Evolutionary conservation across 2,113 vertebrate genomes (phyloP).

Genomic region (Neotoma lepida): DNA sequence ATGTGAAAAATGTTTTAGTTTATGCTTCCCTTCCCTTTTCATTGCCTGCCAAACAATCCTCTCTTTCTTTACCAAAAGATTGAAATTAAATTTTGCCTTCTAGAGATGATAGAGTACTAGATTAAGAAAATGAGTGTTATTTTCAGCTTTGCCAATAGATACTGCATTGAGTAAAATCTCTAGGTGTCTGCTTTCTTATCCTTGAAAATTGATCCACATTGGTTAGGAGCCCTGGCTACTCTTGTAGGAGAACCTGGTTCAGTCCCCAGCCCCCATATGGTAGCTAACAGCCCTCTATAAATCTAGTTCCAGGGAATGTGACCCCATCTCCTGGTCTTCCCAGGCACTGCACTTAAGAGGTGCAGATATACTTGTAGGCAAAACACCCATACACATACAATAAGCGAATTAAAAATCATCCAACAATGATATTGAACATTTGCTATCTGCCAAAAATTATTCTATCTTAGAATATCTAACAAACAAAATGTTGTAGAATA

Average conservation of each 20-base stretch:
- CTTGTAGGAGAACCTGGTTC: not conserved
- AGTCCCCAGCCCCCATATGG: not conserved
- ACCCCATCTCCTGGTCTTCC: not conserved
- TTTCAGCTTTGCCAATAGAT: conserved; percentile 3
- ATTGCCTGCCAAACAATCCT: not conserved
- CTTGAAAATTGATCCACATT: conserved; percentile 36
- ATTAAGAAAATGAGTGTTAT: conserved; percentile 4
- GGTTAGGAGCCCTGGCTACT: not conserved
- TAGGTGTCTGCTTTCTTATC: conserved; percentile 35
- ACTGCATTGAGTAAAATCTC: not conserved
- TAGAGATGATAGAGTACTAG: conserved; percentile 8
- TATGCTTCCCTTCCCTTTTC: not conserved
- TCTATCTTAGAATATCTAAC: conserved; percentile 15
- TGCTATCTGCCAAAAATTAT: conserved; percentile 27
- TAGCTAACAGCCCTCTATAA: not conserved
- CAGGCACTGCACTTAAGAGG: not conserved
- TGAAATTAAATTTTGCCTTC: conserved; percentile 27
- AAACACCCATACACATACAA: not conserved
- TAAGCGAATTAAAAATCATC: not conserved
- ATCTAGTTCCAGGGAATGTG: not conserved
- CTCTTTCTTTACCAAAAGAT: not conserved
- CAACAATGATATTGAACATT: conserved; percentile 11
- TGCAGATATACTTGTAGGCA: not conserved
- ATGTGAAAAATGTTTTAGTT: conserved; percentile 64
- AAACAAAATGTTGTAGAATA: no score